Evolutionary conservation across 1,140 invertebrate species (phyloP), one percentile per base, ranked within the genome.

Genomic region (Meloidogyne chitwoodi): DNA sequence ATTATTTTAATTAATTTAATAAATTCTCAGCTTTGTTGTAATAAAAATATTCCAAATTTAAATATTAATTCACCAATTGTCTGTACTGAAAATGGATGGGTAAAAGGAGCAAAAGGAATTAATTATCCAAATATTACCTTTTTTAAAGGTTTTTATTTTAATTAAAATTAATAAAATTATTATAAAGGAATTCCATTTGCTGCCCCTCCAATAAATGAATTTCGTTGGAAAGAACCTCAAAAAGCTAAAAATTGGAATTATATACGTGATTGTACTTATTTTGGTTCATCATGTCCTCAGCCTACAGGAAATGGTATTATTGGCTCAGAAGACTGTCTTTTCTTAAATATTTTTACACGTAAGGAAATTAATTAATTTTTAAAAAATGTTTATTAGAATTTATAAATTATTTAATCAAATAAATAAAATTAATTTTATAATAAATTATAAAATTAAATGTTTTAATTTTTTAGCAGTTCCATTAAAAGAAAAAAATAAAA

Each of bases 301-400:
- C 34, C 64, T 48, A 16, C 14, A 16, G 41, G n/a, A n/a, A 56
- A 56, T 56, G 48, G 48, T 6, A n/a, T 67, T 5, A 4, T 1
- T 34, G 65, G 65, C 0, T 34, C 29, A 12, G 95, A 98, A 90
- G 95, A 98, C 88, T 98, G 95, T 88, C 91, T 98, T n/a, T 96
- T 95, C 88, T 90, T 97, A 64, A 97, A 94, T 88, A 92, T 98
- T 0, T 91, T 89, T 88, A 86, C 91, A 79, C 4, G 65, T 56
- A 56, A 48, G 2, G 5, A 48, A 19, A n/a, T n/a, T 10, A 44
- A 44, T 44, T 44, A 44, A 44, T 6, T 44, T 44, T 34, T 34
- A 34, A n/a, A n/a, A n/a, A n/a, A n/a, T n/a, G n/a, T n/a, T n/a
- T n/a, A n/a, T n/a, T n/a, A n/a, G n/a, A n/a, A n/a, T n/a, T n/a